Conservation (phyloP, 92 coral and sea anemone species). For the Virgularia gustaviana region DNA sequence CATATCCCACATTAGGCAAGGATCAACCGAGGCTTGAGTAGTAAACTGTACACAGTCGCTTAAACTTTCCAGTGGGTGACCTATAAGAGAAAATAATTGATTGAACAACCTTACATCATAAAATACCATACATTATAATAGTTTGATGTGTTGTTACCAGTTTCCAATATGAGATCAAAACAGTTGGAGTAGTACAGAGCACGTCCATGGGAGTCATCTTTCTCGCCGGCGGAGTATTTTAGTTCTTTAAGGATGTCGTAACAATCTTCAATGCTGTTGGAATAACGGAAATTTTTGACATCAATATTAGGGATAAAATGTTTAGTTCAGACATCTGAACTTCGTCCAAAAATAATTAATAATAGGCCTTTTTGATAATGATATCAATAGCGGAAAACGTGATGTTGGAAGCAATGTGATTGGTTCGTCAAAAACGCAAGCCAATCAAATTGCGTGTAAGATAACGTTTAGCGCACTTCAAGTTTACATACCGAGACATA, state of each 20-base stretch:
- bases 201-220: conserved; percentile 74
- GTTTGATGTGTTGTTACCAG: conserved; percentile 43
- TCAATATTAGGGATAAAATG: too few species aligned
- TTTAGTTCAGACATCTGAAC: too few species aligned
- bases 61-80: conserved; percentile 63
- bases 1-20: conserved; percentile 69
- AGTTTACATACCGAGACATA: conserved; percentile 63
- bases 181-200: conserved; percentile 87
- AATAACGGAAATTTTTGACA: neutral
- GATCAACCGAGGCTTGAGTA: conserved; percentile 62
- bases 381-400: too few species aligned
- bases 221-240: conserved; percentile 65
- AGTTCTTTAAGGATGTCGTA: conserved; percentile 75
- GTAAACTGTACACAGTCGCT: conserved; percentile 65
- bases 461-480: neutral
- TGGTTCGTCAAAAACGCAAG: neutral
- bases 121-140: neutral
- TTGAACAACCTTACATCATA: too few species aligned
- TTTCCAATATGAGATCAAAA: conserved; percentile 81
- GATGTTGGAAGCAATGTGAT: too few species aligned
- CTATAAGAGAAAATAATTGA: conserved; percentile 33
- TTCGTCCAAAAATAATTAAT: neutral
- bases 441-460: neutral
- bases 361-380: too few species aligned
- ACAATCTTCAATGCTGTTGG: conserved; percentile 61